Evolutionary conservation across 2,113 vertebrate genomes (phyloP).

Genomic region (Hypocryptadius cinnamomeus): DNA sequence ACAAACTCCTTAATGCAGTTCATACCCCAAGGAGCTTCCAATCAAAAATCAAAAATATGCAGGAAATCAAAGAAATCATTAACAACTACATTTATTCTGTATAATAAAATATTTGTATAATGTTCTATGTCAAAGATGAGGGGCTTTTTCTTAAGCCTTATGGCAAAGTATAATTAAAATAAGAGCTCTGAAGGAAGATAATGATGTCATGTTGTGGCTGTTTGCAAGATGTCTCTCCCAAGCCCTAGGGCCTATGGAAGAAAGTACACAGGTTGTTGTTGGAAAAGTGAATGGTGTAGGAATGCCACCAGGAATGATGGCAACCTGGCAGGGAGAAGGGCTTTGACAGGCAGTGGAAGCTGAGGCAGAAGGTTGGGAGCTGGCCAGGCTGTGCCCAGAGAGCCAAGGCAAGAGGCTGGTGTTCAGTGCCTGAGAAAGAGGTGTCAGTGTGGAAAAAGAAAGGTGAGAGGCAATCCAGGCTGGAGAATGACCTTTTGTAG

Average conservation of each 20-base stretch:
- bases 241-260: neutral
- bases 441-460: neutral
- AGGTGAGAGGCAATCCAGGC: neutral
- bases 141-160: neutral
- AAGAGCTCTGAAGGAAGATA: neutral
- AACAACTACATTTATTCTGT: neutral
- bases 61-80: neutral
- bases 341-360: neutral
- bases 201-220: neutral
- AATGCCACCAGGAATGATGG: neutral
- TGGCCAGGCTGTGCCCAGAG: neutral
- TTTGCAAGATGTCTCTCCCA: neutral
- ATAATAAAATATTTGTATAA: neutral
- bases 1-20: neutral
- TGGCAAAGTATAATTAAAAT: neutral
- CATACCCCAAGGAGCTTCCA: neutral
- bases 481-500: neutral
- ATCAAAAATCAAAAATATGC: neutral
- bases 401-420: neutral
- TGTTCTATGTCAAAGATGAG: neutral
- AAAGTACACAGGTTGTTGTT: neutral
- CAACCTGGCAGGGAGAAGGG: neutral
- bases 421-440: neutral
- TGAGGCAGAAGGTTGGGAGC: neutral
- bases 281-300: neutral